phyloP scores from a whole-genome alignment of 2,113 vertebrate genomes.

The Tautogolabrus adspersus region DNA sequence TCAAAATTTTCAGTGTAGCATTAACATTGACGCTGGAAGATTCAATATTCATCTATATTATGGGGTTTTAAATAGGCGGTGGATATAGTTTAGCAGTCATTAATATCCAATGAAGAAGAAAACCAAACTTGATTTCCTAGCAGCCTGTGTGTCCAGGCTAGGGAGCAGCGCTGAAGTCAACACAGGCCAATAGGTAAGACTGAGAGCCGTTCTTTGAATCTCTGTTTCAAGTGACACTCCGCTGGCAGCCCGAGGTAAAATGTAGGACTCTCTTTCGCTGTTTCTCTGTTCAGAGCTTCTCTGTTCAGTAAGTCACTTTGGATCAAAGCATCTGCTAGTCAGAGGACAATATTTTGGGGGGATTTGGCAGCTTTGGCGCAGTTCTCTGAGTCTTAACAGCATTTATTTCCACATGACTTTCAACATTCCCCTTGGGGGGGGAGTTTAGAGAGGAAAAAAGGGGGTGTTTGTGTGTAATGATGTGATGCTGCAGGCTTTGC shows the following conservation, averaged over 20 bases:
- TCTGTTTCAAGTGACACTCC: conserved; percentile 47
- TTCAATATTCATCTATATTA: conserved; percentile 43
- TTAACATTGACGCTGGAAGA: conserved; percentile 61
- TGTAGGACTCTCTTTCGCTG: conserved; percentile 28
- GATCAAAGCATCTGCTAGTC: conserved; percentile 74
- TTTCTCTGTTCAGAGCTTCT: conserved; percentile 45
- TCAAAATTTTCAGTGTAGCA: conserved; percentile 55
- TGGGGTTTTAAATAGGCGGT: conserved; percentile 39
- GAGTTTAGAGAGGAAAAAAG: conserved; percentile 46
- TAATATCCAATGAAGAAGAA: conserved; percentile 21
- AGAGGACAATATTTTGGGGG: conserved; percentile 69
- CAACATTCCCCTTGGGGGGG: conserved; percentile 59
- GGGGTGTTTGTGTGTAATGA: not conserved
- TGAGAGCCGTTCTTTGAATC: conserved; percentile 37
- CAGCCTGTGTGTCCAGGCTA: conserved; percentile 48
- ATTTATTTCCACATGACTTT: conserved; percentile 77
- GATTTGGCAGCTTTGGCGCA: conserved; percentile 80
- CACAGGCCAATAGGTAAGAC: conserved; percentile 35
- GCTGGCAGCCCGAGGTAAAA: conserved; percentile 60
- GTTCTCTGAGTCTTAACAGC: conserved; percentile 75
- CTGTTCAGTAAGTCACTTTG: conserved; percentile 77
- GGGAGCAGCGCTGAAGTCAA: conserved; percentile 20
- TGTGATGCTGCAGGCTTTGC: conserved; percentile 46
- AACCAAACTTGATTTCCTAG: conserved; percentile 50
- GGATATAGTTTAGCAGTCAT: conserved; percentile 30